phyloP scores from a whole-genome alignment of 2,113 vertebrate genomes.

The Scomber colias region DNA sequence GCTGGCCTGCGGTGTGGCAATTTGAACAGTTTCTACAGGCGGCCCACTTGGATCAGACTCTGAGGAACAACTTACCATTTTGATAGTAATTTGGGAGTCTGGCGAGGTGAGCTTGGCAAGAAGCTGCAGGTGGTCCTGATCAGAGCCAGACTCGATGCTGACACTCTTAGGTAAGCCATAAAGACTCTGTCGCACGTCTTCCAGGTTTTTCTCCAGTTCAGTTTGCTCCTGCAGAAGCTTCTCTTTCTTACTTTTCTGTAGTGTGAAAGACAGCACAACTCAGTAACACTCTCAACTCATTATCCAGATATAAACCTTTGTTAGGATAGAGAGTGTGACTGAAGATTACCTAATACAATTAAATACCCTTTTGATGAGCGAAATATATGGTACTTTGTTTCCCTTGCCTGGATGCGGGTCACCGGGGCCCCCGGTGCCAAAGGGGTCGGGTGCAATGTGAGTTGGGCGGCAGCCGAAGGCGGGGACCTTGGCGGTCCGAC shows the following conservation, averaged over 20 bases:
- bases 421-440: too few relatives aligned
- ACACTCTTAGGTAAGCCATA: constrained; percentile 91
- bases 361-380: too few relatives aligned
- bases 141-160: constrained; percentile 87
- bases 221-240: constrained; percentile 90
- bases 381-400: too few relatives aligned
- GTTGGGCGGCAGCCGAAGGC: too few relatives aligned
- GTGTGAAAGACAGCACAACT: not conserved
- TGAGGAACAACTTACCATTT: constrained; percentile 70
- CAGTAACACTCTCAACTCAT: not conserved
- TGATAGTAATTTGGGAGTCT: constrained; percentile 66
- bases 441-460: too few relatives aligned
- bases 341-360: too few relatives aligned
- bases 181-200: constrained; percentile 91
- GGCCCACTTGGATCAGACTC: constrained; percentile 41
- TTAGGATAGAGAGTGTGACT: too few relatives aligned
- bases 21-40: constrained; percentile 9
- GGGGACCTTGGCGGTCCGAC: too few relatives aligned
- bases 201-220: constrained; percentile 90
- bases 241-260: constrained; percentile 91
- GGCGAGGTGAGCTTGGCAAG: constrained; percentile 90
- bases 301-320: too few relatives aligned
- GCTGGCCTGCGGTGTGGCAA: constrained; percentile 7
- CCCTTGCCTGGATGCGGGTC: too few relatives aligned
- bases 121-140: constrained; percentile 90